Base-by-base conservation (phyloP, 1,140 invertebrate species). In the Orussus abietinus region DNA sequence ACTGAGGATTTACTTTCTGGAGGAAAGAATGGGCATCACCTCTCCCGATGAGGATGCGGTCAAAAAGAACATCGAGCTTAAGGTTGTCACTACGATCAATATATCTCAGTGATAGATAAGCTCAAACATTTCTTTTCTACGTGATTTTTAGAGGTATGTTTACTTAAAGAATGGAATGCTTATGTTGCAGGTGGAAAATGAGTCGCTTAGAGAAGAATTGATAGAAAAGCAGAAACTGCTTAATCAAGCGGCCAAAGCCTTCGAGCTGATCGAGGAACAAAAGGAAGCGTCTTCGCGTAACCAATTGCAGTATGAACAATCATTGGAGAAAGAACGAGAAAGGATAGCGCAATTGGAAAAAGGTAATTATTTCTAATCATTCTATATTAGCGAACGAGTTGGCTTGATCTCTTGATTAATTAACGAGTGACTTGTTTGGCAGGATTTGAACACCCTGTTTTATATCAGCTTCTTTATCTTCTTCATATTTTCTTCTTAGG, bases 1-100 rank as follows among this genome's bases (percentile, higher is more conserved):
- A 66, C 70, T 94, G 31, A 76, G 90, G 17, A 88, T 96, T 43
- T 95, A 92, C 70, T 90, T 93, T 62, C 73, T 94, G 33, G 90
- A 96, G 64, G 91, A 95, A 67, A 79, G 84, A 49, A 80, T 90
- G 68, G 82, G 84, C 45, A 67, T 80, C 55, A 69, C 80, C 53
- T 75, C 75, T 1, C 69, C 69, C 1, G 79, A 84, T 49, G 76
- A 77, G 33, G 78, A 81, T 67, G 63, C 79, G 2, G 75, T 83
- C 21, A 86, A 85, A 61, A 82, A 85, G 54, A 84, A 86, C 53
- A 83, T 90, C 28, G 85, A 90, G 58, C 63, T 88, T 7, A 85
- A 90, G 74, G 88, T 91, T 12, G 34, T 12, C 31, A 6, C 6
- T 25, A 31, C 2, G 13, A 29, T 45, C n/a, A 5, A 26, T 31